Conservation (phyloP, 1,140 invertebrate species). For the Drosophila chauvacae region DNA sequence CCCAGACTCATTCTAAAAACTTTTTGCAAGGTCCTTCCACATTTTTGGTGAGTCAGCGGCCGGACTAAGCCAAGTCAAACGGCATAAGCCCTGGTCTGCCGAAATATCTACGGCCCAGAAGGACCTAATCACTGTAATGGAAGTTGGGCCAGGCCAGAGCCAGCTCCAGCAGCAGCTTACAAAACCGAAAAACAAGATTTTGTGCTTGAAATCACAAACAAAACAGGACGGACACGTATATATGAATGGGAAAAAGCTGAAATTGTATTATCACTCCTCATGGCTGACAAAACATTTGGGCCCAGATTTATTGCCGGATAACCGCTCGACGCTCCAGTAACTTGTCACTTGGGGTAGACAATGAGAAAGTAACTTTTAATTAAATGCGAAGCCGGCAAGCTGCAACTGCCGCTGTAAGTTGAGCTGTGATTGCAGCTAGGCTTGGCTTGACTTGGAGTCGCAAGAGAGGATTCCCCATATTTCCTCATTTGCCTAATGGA, state of each 20-base stretch:
- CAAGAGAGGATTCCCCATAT: slow-evolving; percentile 6
- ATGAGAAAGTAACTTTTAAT: slow-evolving; percentile 32
- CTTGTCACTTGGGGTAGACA: slow-evolving; percentile 1
- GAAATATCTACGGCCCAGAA: slow-evolving; percentile 4
- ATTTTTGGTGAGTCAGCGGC: slow-evolving; percentile 7
- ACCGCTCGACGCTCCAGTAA: neutral
- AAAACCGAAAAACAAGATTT: slow-evolving; percentile 46
- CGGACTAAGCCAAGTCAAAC: slow-evolving; percentile 26
- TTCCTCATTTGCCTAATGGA: slow-evolving; percentile 29
- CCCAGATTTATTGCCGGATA: slow-evolving; percentile 20
- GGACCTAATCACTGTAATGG: slow-evolving; percentile 56
- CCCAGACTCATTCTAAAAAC: neutral
- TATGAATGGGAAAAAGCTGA: slow-evolving; percentile 32
- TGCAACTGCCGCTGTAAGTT: slow-evolving; percentile 14
- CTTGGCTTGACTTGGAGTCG: neutral
- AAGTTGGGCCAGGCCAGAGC: neutral
- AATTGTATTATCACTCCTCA: slow-evolving; percentile 38
- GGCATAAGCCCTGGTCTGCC: slow-evolving; percentile 23
- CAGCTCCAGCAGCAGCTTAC: neutral
- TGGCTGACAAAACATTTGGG: slow-evolving; percentile 35
- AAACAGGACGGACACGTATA: slow-evolving; percentile 15
- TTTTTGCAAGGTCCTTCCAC: neutral
- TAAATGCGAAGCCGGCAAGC: slow-evolving; percentile 23
- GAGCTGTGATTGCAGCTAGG: slow-evolving; percentile 9
- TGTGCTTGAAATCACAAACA: slow-evolving; percentile 45